Evolutionary conservation across 2,888 invertebrate species (phyloP).

Genomic region (Heterodera filipjevi): DNA sequence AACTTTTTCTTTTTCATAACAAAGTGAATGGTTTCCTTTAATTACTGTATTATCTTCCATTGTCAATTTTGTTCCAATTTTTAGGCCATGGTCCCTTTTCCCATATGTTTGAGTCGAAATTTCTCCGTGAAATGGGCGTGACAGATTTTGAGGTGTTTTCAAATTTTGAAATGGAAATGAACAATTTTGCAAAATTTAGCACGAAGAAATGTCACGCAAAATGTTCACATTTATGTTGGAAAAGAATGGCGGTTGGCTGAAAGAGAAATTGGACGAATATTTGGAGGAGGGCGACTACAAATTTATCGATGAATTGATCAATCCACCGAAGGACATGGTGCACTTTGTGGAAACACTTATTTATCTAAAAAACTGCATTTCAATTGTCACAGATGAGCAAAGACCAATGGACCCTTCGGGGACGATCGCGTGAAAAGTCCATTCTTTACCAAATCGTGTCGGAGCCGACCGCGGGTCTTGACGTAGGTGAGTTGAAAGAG

Average conservation of each 20-base stretch:
- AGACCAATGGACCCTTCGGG: conserved; percentile 45
- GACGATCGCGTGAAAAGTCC: conserved; percentile 64
- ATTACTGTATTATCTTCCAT: neutral
- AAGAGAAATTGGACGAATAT: conserved; percentile 61
- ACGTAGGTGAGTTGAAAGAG: conserved; percentile 49
- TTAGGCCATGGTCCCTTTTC: conserved; percentile 74
- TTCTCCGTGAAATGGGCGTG: conserved; percentile 62
- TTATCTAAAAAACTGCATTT: too few relatives aligned
- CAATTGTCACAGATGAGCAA: conserved; percentile 37
- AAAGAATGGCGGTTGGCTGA: conserved; percentile 52
- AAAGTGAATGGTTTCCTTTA: too few relatives aligned
- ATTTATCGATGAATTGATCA: conserved; percentile 70
- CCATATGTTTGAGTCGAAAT: conserved; percentile 72
- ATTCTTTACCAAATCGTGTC: conserved; percentile 71
- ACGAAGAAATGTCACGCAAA: conserved; percentile 69
- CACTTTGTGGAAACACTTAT: too few relatives aligned
- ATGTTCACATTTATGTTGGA: conserved; percentile 69
- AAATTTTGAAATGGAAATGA: neutral
- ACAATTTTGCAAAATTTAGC: conserved; percentile 66
- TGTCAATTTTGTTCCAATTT: too few relatives aligned
- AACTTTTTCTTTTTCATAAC: neutral
- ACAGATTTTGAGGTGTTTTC: conserved; percentile 48
- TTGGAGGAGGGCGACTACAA: conserved; percentile 65
- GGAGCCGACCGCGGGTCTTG: conserved; percentile 47
- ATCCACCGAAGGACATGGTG: conserved; percentile 49